Base-by-base conservation (phyloP, 2,888 invertebrate species). In the Peribatodes rhomboidaria region DNA sequence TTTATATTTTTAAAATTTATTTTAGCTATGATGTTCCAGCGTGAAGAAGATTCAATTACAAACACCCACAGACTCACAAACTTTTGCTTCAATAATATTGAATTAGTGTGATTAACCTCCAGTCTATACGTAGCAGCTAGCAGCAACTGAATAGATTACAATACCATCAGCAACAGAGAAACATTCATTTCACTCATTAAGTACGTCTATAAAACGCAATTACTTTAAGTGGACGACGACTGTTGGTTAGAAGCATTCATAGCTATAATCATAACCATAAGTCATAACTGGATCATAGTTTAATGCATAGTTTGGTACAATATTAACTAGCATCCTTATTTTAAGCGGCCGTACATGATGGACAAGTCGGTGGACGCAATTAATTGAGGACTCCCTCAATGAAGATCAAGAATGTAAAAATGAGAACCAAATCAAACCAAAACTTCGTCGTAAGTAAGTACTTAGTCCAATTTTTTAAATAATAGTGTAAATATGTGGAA, bases 171-270 rank as follows among this genome's bases (percentile, higher is more conserved):
- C n/a, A 37, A 10, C 11, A 53, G 41, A 41, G 37, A 56, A 61
- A 44, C 41, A 52, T 37, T 42, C 46, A 61, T 66, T 69, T 64
- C 33, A 50, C 62, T 70, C 50, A 67, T 65, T 62, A 65, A 46
- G 33, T 37, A 50, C 18, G 53, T 60, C 59, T 60, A 63, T 67
- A 70, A 67, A 67, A 49, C 50, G 22, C 55, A 54, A 66, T 68
- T 63, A 66, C 49, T 41, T 13, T 41, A 68, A 70, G 70, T 65
- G 67, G 65, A 18, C 44, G 56, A 62, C 27, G 55, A 59, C 63
- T 59, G 59, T 57, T 42, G 54, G 18, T 35, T 41, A 55, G 10
- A 41, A 37, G 16, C 44, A 47, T 46, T 50, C 37, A 9, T 49
- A 39, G 41, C 39, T 20, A 41, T 55, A 55, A 55, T 55, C 35